Evolutionary conservation across 2,888 invertebrate species (phyloP).

Genomic region (Capitulum mitella): DNA sequence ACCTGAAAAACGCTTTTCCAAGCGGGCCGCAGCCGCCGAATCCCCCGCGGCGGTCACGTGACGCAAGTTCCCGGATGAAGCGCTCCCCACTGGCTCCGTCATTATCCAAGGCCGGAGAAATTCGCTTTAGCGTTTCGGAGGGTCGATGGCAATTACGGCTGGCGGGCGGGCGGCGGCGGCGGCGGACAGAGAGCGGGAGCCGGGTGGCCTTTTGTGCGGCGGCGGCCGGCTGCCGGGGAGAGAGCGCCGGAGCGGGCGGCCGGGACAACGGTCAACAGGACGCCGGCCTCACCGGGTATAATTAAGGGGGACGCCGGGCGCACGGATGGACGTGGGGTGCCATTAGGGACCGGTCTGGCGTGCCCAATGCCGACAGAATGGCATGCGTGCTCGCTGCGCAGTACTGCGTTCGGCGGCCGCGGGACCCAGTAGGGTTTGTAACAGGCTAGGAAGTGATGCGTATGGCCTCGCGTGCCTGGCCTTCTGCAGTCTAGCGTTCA

Average conservation of each 20-base stretch:
- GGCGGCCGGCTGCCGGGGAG: neutral
- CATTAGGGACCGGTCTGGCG: neutral
- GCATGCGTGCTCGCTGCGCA: neutral
- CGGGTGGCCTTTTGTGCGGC: slow-evolving; percentile 5
- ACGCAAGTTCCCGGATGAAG: slow-evolving; percentile 23
- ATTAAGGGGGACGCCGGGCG: slow-evolving; percentile 8
- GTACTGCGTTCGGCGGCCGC: neutral
- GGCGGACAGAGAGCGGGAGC: neutral
- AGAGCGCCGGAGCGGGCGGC: neutral
- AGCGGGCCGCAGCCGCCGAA: slow-evolving; percentile 15
- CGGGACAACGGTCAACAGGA: neutral
- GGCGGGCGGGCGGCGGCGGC: neutral
- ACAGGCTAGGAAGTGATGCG: neutral
- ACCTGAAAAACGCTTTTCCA: slow-evolving; percentile 10
- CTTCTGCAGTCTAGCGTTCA: too few relatives aligned
- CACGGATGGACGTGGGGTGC: neutral
- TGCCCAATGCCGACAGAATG: neutral
- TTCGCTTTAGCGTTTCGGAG: slow-evolving; percentile 15
- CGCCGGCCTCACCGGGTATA: neutral
- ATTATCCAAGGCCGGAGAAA: slow-evolving; percentile 20
- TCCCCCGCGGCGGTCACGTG: slow-evolving; percentile 25
- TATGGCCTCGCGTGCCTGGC: neutral
- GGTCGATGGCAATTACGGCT: slow-evolving; percentile 10
- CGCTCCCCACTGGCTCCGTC: slow-evolving; percentile 17
- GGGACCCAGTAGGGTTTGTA: neutral